Base-by-base conservation (phyloP, 2,113 vertebrate species). In the Falco punctatus region DNA sequence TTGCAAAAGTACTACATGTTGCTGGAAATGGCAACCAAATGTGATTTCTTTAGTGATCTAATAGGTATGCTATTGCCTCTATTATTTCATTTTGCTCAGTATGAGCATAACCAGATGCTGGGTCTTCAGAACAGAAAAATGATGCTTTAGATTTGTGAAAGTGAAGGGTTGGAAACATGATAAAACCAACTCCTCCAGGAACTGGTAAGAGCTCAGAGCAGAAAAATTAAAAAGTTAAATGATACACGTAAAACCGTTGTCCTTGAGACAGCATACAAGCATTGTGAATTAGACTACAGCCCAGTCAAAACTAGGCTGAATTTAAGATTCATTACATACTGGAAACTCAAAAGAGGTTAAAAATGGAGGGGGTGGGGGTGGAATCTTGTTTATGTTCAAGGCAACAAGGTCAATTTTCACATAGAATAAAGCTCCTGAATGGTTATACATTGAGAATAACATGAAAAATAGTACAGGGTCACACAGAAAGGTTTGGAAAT, bases 71-170 rank as follows among this genome's bases (percentile, higher is more conserved):
- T 72, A 51, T 44, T 28, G 64, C 51, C 71, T 86, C 80, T 64
- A 6, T 71, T 48, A 64, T 64, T 92, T 55, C 80, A 55, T 72
- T 86, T 48, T 40, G 49, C 90, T 91, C 85, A 67, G 46, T 33
- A 11, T 21, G 80, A 94, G 51, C 79, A 64, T 18, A 90, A 82
- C 55, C 94, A 95, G 96, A 64, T 62, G 75, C 72, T 81, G 78
- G n/a, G 23, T 48, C 81, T 89, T 65, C 88, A 92, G 81, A 93
- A 82, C 9, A 78, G 64, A 49, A 59, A 49, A 87, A 70, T 1
- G 38, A 74, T 72, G 81, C 22, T 20, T 94, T 70, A 70, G 55
- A 84, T 67, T 42, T 83, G 62, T 59, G 57, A 72, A 84, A 75
- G 78, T 3, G 70, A 84, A 85, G 24, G 61, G 11, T 2, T 91